Evolutionary conservation across 1,140 invertebrate species (phyloP), one percentile per base, ranked within the genome.

Genomic region (Ganaspis sp.): DNA sequence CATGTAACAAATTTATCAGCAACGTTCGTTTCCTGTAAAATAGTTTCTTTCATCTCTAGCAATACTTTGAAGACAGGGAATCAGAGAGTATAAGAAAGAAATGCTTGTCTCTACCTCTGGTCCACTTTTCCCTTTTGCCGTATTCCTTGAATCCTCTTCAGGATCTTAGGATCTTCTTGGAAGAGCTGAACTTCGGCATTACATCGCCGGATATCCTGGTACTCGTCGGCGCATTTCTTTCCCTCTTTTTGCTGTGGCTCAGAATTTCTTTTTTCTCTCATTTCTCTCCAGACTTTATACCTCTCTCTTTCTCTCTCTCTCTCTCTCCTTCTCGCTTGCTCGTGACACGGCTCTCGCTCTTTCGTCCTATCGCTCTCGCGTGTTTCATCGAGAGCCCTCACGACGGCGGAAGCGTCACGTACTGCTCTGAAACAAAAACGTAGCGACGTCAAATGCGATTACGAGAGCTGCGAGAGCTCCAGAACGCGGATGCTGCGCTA

Each of bases 381-480:
- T 88, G 85, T 87, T 86, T 84, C 83, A 83, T 83, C 86, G 83
- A 86, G 86, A 88, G 85, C 87, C 84, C 86, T 87, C 83, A 85
- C 83, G 84, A 83, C 76, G 84, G 87, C 85, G 87, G 88, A 89
- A 89, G 88, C 90, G 88, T 90, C 90, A 90, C 89, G 89, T 90
- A 90, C 90, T 87, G 87, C 86, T 88, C 88, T 90, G 89, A 91
- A 91, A 91, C 90, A 91, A 91, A 90, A 91, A 91, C 89, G 88
- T 90, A 90, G 90, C 89, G 87, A 91, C 90, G 87, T 90, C 88
- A 91, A 90, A 91, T 91, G 85, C 87, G 87, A 91, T 91, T 91
- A 91, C 89, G 84, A 89, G 86, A 90, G 87, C 89, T 88, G 89
- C 89, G 87, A 90, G 88, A 89, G 87, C 88, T 90, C 87, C 85